Evolutionary conservation across 2,888 invertebrate genomes (phyloP).

Genomic region (Aspidiotus rigidus): DNA sequence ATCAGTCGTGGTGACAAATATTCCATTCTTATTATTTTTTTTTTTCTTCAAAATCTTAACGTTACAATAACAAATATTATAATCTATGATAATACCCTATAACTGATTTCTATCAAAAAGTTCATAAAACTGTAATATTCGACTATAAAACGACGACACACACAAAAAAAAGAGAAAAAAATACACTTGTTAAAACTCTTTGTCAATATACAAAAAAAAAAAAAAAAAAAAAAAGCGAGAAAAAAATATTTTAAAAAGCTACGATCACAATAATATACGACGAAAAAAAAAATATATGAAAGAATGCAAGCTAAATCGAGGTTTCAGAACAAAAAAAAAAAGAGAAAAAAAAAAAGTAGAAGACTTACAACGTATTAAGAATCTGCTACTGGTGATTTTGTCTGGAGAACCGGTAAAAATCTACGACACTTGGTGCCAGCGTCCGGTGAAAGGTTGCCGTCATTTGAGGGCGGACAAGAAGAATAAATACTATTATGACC

Average conservation of each 20-base stretch:
- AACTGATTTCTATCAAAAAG: constrained; percentile 5
- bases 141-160: neutral
- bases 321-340: neutral
- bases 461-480: constrained; percentile 13
- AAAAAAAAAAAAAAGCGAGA: constrained; percentile 9
- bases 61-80: neutral
- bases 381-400: constrained; percentile 30
- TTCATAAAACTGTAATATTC: neutral
- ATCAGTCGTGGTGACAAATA: constrained; percentile 31
- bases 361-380: constrained; percentile 21
- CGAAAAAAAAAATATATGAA: constrained; percentile 6
- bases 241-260: constrained; percentile 16
- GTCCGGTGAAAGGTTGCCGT: constrained; percentile 23
- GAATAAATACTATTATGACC: neutral
- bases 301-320: constrained; percentile 26
- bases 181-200: constrained; percentile 2
- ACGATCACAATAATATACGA: constrained; percentile 25
- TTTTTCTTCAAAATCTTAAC: neutral
- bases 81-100: neutral
- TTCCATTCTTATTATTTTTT: neutral
- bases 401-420: constrained; percentile 23
- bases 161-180: constrained; percentile 3
- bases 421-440: constrained; percentile 30
- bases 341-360: constrained; percentile 9
- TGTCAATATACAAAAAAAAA: neutral